Evolutionary conservation across 2,113 vertebrate genomes (phyloP), one percentile per base, ranked within the genome.

Genomic region (Leucoraja erinaceus): DNA sequence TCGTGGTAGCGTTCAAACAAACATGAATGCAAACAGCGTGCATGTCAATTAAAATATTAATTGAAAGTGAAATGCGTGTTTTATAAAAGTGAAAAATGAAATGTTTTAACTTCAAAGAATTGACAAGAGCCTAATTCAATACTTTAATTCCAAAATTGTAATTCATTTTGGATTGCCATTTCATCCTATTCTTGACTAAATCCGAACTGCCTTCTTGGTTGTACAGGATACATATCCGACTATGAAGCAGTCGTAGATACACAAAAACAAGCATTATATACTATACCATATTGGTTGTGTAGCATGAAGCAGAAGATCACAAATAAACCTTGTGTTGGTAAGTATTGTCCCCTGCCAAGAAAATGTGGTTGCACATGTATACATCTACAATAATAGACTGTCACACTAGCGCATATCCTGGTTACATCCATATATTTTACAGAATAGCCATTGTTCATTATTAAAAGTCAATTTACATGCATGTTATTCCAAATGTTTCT

Each of bases 31-130:
- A 81, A 81, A 83, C 20, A 20, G 79, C 25, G 22, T 25, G 54
- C 47, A 59, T 59, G 22, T 83, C 20, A 83, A 83, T 83, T 83
- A 81, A 81, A 81, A 54, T 54, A 47, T 81, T 38, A 81, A 81
- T 81, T 81, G 38, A 56, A 83, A 83, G 18, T 56, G 20, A 83
- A 25, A 78, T 78, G n/a, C 18, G 70, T 78, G 54, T 8, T 83
- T 83, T 83, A 0, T 28, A 59, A 83, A 59, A 28, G 9, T 83
- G 22, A 59, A 59, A 28, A 83, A 83, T 54, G 31, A 33, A 78
- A 78, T 16, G 22, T 25, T 75, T 16, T 56, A 83, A 83, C 79
- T 83, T 83, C 79, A 83, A 83, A 56, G 20, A 10, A 59, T 59
- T 83, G 9, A 10, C 79, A 59, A 25, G 9, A 47, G 38, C 38